These are phyloP conservation scores for Mizuhopecten yessoensis DNA, from an alignment of 1,140 invertebrate species.

Conservation along the genomic window DNA sequence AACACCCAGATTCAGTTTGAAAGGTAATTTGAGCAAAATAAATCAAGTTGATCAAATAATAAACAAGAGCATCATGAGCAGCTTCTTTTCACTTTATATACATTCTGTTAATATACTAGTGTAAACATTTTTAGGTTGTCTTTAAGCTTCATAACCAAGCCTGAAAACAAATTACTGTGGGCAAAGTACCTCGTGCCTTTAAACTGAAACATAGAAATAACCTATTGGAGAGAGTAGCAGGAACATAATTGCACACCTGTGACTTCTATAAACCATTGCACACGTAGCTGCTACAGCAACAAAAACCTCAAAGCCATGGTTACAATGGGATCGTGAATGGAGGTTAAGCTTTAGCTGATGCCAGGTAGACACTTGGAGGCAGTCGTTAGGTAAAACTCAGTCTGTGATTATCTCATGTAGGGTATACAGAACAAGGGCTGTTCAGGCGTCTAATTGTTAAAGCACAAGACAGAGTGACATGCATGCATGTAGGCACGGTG, in stretches of 20 bases:
- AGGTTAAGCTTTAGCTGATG: background rate
- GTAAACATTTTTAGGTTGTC: background rate
- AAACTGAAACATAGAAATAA: background rate
- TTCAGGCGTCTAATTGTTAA: background rate
- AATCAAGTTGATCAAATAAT: background rate
- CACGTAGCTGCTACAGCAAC: background rate
- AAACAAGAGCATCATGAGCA: background rate
- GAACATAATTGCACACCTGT: slow-evolving; percentile 17
- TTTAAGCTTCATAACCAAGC: background rate
- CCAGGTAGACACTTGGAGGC: slow-evolving; percentile 8
- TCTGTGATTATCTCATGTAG: background rate
- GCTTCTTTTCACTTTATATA: background rate
- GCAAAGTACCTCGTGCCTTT: background rate
- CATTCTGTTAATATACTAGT: background rate
- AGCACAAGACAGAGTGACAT: slow-evolving; percentile 33
- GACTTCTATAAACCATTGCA: background rate
- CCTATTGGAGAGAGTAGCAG: background rate
- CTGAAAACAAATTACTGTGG: background rate
- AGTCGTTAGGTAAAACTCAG: background rate
- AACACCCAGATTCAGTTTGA: no score
- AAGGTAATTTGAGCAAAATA: no score
- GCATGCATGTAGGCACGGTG: background rate
- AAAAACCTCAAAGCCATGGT: slow-evolving; percentile 4
- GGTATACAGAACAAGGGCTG: slow-evolving; percentile 23
- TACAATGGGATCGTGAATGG: slow-evolving; percentile 5